Base-by-base conservation (phyloP, 2,888 invertebrate genomes). In the Dynastes grantii region DNA sequence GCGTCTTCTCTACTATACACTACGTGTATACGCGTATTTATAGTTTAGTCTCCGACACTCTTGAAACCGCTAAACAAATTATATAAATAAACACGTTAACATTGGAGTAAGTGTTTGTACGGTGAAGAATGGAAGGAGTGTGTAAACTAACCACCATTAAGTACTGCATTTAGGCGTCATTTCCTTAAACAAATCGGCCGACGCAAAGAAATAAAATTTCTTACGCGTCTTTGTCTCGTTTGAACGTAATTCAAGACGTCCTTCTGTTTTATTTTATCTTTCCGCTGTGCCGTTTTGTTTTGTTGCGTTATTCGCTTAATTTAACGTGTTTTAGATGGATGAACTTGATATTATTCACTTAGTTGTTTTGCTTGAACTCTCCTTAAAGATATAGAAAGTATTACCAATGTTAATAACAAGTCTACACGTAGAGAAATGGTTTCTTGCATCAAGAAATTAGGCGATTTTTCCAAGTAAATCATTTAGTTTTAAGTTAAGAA, bases 81-180 rank as follows among this genome's bases (percentile, higher is more conserved):
- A 73, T 58, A 73, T 58, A 73, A 73, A 73, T 73, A 73, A 73
- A 73, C 73, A 73, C 73, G 58, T 73, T 73, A 73, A 73, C 58
- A 73, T 73, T 58, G 73, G 73, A 40, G 73, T 73, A 58, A 73
- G 73, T 73, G 73, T 73, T 73, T 73, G 55, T 37, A 58, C 58
- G 58, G 73, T 45, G 58, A 61, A 73, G 49, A 73, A 73, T 73
- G 61, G 67, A 49, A 73, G 51, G 55, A 55, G 53, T 40, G 73
- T 58, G 73, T 73, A 73, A 73, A 73, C 73, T 58, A 58, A 45
- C 37, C 73, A 13, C 40, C 51, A 68, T 68, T 68, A 68, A 68
- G 68, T 68, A 51, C 68, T 49, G 68, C 51, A 68, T 51, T 68
- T 68, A 29, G 27, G 29, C 29, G 51, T 68, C 51, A 51, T 29